Base-by-base conservation (phyloP, 2,797 vertebrate species). In the Labroides dimidiatus region DNA sequence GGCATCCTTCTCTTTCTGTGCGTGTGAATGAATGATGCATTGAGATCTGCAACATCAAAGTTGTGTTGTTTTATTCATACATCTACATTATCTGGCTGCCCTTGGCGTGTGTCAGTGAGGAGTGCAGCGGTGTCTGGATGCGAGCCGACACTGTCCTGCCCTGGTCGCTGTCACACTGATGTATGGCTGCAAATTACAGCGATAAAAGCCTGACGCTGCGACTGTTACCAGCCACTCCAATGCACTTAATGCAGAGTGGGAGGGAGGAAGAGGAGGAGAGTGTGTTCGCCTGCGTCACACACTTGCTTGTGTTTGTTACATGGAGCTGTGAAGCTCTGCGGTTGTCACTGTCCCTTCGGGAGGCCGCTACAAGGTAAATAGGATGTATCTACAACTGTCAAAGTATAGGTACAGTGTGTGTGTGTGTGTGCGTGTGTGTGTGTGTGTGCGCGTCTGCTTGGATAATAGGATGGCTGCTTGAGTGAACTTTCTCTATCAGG, bases 41-140 rank as follows among this genome's bases (percentile, higher is more conserved):
- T 77, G 67, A 85, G 81, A 92, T 88, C 71, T 55, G 60, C 73
- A 72, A 72, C 80, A 84, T 88, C 85, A 88, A 86, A 91, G 82
- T 80, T 68, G 58, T 56, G 74, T 78, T 86, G 80, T 85, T 90
- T 91, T 87, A 92, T 91, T 90, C 82, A 92, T 86, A 80, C 75
- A 78, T 90, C 84, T 85, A 77, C 78, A 85, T 91, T 84, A 90
- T 86, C 87, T 44, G 69, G 54, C 81, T 79, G 87, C 87, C 90
- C 91, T 89, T 88, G 87, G 84, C 72, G 41, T 78, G 58, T 81
- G 78, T 88, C 80, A 74, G 74, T 58, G 23, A 3, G 52, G 81
- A 82, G 70, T 62, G 77, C 59, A 61, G 80, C 47, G 16, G 65
- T 69, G 79, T 73, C 72, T 81, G 67, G 68, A 55, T 76, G 81